Base-by-base conservation (phyloP, 1,140 invertebrate species). In the Sycophila sp. region DNA sequence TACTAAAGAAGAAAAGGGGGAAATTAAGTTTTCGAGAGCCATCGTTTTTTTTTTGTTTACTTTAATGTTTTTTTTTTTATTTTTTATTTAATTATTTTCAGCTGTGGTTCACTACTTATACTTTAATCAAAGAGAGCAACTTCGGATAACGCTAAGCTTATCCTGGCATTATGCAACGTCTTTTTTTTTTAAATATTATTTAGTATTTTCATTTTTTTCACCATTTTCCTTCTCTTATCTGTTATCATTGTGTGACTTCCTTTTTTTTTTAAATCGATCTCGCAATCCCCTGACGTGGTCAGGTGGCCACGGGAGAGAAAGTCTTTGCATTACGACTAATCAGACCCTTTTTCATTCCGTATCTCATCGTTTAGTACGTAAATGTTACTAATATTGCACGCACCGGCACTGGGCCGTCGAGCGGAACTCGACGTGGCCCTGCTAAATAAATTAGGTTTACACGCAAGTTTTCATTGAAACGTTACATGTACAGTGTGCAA, bases 371-470 rank as follows among this genome's bases (percentile, higher is more conserved):
- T 70, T 34, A 51, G 26, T 28, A 62, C 30, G 36, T 58, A 56
- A 69, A n/a, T 53, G n/a, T 24, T n/a, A n/a, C n/a, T 60, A 67
- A 60, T 72, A 72, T 72, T 72, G 70, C 70, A 72, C 70, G 49
- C 45, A 38, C 70, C 70, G 70, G 70, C 70, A 67, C 56, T 28
- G 60, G 40, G 38, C 42, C 66, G 59, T 19, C 47, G 32, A 62
- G 22, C 36, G 45, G n/a, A 1, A 64, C 4, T 56, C 36, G 30
- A 45, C 19, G 22, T 28, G 34, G 51, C 24, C 56, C 59, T 13
- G 15, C 26, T 28, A 45, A 62, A 24, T 62, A 55, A 62, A 69
- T 69, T 51, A 69, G 3, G n/a, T 53, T 62, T 53, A 17, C 15
- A 40, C 17, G 17, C 17, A 42, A 6, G 15, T 56, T 22, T 24